Conservation (phyloP, 2,888 invertebrate genomes). For the Ormyrus pomaceus region DNA sequence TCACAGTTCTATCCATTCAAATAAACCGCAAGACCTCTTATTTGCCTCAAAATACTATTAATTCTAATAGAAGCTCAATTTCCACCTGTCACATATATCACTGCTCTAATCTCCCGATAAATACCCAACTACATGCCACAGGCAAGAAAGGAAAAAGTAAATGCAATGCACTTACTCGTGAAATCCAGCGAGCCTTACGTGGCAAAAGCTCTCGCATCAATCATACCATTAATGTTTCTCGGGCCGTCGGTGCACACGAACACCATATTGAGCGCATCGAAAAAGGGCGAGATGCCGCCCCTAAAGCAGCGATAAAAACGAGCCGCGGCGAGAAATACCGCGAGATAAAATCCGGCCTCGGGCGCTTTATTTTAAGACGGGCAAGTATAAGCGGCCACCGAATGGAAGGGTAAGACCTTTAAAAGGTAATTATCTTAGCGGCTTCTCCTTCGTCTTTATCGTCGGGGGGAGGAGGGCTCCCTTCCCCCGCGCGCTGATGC, state of each 20-base stretch:
- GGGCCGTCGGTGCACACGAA: not conserved
- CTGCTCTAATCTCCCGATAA: too few species aligned
- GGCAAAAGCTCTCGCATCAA: not conserved
- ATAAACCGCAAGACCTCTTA: not conserved
- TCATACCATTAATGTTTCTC: not conserved
- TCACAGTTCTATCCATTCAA: too few species aligned
- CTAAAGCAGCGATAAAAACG: not conserved
- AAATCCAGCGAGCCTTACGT: too few species aligned
- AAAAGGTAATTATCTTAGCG: constrained; percentile 44
- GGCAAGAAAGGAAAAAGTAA: too few species aligned
- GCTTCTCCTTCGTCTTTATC: constrained; percentile 24
- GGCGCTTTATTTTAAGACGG: constrained; percentile 7
- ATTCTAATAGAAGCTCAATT: not conserved
- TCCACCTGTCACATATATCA: too few species aligned
- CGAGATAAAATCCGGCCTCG: constrained; percentile 8
- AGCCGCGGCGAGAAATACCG: not conserved
- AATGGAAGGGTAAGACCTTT: constrained; percentile 13
- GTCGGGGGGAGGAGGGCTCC: not conserved
- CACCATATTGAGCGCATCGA: not conserved
- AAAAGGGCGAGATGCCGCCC: not conserved
- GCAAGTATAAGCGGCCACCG: not conserved
- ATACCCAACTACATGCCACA: too few species aligned
- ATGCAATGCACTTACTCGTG: too few species aligned
- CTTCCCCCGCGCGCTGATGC: not conserved
- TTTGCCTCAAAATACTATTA: not conserved